Evolutionary conservation across 2,888 invertebrate genomes (phyloP).

Genomic region (Hylaea fasciaria): DNA sequence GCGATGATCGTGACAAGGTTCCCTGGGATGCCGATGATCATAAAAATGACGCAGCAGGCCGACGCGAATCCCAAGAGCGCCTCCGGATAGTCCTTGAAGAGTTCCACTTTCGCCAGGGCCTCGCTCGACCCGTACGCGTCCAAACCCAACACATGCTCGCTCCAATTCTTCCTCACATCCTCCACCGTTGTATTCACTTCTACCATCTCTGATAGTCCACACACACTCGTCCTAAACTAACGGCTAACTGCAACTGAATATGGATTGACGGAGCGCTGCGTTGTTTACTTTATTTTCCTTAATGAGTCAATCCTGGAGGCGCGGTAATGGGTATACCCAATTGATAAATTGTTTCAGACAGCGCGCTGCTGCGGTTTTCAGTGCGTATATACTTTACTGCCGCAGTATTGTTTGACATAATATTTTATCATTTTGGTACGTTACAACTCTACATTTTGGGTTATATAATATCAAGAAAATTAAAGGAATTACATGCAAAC

Average conservation of each 20-base stretch:
- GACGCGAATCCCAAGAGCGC: constrained; percentile 88
- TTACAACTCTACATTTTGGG: constrained; percentile 10
- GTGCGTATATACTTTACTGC: constrained; percentile 19
- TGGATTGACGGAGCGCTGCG: constrained; percentile 53
- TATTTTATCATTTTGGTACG: neutral
- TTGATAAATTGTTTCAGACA: constrained; percentile 52
- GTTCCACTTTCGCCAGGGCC: constrained; percentile 66
- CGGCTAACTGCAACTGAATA: constrained; percentile 58
- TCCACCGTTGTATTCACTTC: constrained; percentile 48
- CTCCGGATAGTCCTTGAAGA: constrained; percentile 88
- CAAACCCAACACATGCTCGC: constrained; percentile 45
- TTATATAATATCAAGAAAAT: too few relatives aligned
- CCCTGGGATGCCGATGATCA: constrained; percentile 91
- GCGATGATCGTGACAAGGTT: constrained; percentile 92
- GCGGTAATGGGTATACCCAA: constrained; percentile 58
- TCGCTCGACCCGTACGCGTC: constrained; percentile 57
- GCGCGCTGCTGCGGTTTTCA: constrained; percentile 32
- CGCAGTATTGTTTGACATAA: neutral
- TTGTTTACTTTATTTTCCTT: constrained; percentile 65
- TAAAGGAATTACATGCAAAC: neutral
- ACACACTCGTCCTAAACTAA: constrained; percentile 24
- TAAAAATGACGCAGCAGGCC: constrained; percentile 88
- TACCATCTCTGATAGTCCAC: constrained; percentile 51
- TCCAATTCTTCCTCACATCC: constrained; percentile 4
- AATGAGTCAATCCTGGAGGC: constrained; percentile 67